phyloP scores from a whole-genome alignment of 1,140 invertebrate species.

The Drosophila bocqueti region DNA sequence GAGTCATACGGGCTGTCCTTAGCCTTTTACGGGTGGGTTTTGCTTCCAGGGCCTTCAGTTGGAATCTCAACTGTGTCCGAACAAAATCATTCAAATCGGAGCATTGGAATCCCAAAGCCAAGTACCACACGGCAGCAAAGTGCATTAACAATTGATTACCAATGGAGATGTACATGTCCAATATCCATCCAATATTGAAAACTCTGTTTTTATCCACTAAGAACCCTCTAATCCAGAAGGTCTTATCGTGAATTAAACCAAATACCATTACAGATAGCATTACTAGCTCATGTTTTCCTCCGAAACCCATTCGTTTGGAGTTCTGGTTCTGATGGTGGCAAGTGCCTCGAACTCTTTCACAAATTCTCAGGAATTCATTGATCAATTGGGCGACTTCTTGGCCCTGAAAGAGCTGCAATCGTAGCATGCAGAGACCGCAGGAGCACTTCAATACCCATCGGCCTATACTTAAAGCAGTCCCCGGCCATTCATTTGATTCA shows the following conservation, averaged over 20 bases:
- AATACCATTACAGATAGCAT: slow-evolving; percentile 1
- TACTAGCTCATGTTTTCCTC: slow-evolving; percentile 23
- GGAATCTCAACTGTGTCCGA: slow-evolving; percentile 1
- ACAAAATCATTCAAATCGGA: slow-evolving; percentile 35
- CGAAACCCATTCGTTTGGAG: not conserved
- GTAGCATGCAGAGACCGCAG: slow-evolving; percentile 12
- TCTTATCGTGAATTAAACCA: slow-evolving; percentile 3
- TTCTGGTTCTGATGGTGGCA: not conserved
- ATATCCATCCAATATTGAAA: not conserved
- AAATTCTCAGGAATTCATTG: slow-evolving; percentile 32
- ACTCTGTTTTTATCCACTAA: too few relatives aligned
- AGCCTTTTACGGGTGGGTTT: not conserved
- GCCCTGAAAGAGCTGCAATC: slow-evolving; percentile 29
- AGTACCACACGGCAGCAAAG: slow-evolving; percentile 30
- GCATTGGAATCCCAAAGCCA: slow-evolving; percentile 33
- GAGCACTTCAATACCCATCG: not conserved
- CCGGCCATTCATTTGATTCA: not conserved
- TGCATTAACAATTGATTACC: slow-evolving; percentile 18
- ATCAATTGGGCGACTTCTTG: slow-evolving; percentile 1
- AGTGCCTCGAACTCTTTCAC: slow-evolving; percentile 3
- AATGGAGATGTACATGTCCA: slow-evolving; percentile 9
- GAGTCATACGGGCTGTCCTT: not conserved
- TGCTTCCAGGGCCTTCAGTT: slow-evolving; percentile 2
- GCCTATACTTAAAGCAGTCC: not conserved
- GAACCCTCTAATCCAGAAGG: not conserved